A percentile compares a stretch with the other conserved stretches of the same genome.
These are phyloP conservation scores for Acromyrmex charruanus DNA, from an alignment of 1,140 invertebrate genomes.

Conservation along the genomic window DNA sequence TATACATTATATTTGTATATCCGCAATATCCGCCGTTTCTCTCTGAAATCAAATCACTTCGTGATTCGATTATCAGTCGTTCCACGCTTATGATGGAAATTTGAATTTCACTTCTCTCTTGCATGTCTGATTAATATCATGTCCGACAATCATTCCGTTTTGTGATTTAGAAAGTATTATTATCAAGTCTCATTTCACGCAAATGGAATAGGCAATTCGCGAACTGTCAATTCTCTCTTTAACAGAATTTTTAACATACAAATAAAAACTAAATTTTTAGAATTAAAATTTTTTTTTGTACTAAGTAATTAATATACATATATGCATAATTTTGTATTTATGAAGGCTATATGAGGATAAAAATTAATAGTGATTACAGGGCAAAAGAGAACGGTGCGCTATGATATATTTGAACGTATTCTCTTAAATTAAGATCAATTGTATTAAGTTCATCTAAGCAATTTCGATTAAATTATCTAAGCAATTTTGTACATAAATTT, in stretches of 20 bases:
- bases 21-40: slow-evolving; percentile 49
- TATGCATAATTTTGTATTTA: not conserved
- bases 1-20: slow-evolving; percentile 64
- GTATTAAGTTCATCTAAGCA: no score
- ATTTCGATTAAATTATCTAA: no score
- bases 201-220: not conserved
- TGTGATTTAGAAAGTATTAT: slow-evolving; percentile 48
- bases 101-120: slow-evolving; percentile 47
- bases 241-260: not conserved
- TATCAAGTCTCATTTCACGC: not conserved
- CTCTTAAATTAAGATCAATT: no score
- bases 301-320: not conserved
- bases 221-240: not conserved
- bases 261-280: not conserved
- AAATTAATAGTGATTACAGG: no score
- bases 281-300: not conserved
- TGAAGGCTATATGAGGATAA: not conserved
- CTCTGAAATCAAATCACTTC: slow-evolving; percentile 51
- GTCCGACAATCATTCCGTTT: slow-evolving; percentile 32
- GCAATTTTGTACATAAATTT: not conserved
- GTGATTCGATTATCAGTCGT: slow-evolving; percentile 61
- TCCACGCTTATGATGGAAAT: slow-evolving; percentile 37
- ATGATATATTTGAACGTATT: no score
- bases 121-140: slow-evolving; percentile 56
- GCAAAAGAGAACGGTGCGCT: no score